These are phyloP conservation scores for Callopanchax toddi DNA, from an alignment of 2,113 vertebrate genomes.

Conservation along the genomic window DNA sequence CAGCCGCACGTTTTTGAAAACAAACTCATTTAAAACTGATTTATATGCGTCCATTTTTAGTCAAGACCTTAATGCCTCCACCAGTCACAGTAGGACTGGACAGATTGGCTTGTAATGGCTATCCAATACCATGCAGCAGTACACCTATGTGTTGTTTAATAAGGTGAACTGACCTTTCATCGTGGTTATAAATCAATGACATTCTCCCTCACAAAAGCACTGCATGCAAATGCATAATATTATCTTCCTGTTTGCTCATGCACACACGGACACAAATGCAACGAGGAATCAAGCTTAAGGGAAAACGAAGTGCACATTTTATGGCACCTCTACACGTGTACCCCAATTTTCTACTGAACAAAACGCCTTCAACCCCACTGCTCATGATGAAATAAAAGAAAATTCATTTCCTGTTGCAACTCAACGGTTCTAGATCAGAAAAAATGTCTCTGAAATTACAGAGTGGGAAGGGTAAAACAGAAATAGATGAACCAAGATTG, in stretches of 20 bases:
- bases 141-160: constrained; percentile 77
- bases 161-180: constrained; percentile 78
- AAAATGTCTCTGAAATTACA: constrained; percentile 53
- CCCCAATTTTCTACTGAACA: constrained; percentile 19
- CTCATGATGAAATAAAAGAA: constrained; percentile 57
- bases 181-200: constrained; percentile 77
- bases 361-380: constrained; percentile 27
- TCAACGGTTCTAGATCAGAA: constrained; percentile 35
- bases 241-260: constrained; percentile 41
- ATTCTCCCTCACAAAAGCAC: constrained; percentile 59
- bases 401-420: constrained; percentile 50
- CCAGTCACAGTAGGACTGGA: constrained; percentile 64
- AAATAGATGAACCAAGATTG: constrained; percentile 64
- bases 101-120: constrained; percentile 78
- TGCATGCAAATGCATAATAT: constrained; percentile 73
- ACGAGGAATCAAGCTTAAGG: neutral
- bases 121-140: constrained; percentile 72
- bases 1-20: constrained; percentile 40
- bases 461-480: constrained; percentile 37
- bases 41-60: constrained; percentile 64
- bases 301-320: constrained; percentile 43
- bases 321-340: constrained; percentile 10
- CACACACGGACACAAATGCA: neutral
- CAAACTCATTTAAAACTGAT: constrained; percentile 69
- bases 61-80: constrained; percentile 53